phyloP scores from a whole-genome alignment of 30 jellyfish, hydroid and myxozoan genomes.

The Pelagia noctiluca region DNA sequence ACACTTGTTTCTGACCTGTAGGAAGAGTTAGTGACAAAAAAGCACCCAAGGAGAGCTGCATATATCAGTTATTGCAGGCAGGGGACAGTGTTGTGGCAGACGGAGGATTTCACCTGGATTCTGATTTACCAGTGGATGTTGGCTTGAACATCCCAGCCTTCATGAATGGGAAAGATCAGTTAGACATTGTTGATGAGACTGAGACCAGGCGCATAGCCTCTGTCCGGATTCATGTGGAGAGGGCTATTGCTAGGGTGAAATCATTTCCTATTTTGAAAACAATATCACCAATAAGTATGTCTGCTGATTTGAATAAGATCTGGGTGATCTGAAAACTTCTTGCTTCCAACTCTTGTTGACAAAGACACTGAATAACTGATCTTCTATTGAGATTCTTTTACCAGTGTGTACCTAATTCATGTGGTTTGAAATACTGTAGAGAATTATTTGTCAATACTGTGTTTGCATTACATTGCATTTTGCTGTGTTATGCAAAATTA shows the following conservation, averaged over 20 bases:
- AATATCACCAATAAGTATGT: slow-evolving; percentile 18
- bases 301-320: slow-evolving; percentile 34
- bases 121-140: slow-evolving; percentile 30
- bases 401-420: too few species aligned
- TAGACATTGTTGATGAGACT: slow-evolving; percentile 8
- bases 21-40: slow-evolving; percentile 25
- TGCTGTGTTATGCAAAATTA: too few species aligned
- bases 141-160: slow-evolving; percentile 16
- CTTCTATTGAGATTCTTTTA: too few species aligned
- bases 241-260: slow-evolving; percentile 50
- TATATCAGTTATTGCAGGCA: neutral
- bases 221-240: slow-evolving; percentile 56
- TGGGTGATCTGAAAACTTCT: slow-evolving; percentile 26
- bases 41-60: slow-evolving; percentile 7
- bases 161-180: slow-evolving; percentile 9
- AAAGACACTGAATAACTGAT: neutral
- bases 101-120: slow-evolving; percentile 7
- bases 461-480: too few species aligned
- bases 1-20: slow-evolving; percentile 46
- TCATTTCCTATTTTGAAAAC: slow-evolving; percentile 18
- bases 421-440: too few species aligned
- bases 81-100: slow-evolving; percentile 54
- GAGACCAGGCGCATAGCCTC: slow-evolving; percentile 61
- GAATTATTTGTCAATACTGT: too few species aligned
- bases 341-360: neutral